A percentile compares a stretch with the other conserved stretches of the same genome.
These are phyloP conservation scores for Andrena minutula DNA, from an alignment of 2,888 invertebrate species.

Conservation along the genomic window DNA sequence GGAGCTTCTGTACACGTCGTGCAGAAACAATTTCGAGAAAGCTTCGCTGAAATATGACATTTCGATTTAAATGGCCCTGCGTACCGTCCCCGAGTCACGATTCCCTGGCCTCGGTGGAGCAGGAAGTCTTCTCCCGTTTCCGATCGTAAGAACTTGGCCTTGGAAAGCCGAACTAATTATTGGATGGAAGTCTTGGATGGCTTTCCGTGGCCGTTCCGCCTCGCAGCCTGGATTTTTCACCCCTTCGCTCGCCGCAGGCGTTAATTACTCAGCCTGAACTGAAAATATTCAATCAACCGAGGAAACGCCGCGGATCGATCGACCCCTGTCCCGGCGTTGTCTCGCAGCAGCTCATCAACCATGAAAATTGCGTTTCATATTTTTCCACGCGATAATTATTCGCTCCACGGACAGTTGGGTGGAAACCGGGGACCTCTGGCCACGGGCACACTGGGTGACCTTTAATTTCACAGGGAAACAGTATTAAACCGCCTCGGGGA, in stretches of 20 bases:
- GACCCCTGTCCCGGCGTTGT: conserved; percentile 24
- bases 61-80: conserved; percentile 5
- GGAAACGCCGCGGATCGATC: conserved; percentile 33
- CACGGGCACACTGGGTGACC: neutral
- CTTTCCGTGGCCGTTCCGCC: conserved; percentile 4
- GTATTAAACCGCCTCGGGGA: conserved; percentile 7
- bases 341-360: conserved; percentile 11
- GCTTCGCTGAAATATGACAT: neutral
- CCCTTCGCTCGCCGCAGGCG: conserved; percentile 24
- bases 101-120: neutral
- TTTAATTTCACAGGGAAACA: neutral
- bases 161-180: conserved; percentile 39
- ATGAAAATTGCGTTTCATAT: conserved; percentile 4
- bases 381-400: conserved; percentile 22
- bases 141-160: conserved; percentile 36
- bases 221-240: conserved; percentile 9
- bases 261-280: conserved; percentile 48
- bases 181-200: conserved; percentile 13
- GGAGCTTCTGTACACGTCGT: neutral
- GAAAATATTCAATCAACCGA: conserved; percentile 54
- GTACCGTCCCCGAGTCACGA: neutral
- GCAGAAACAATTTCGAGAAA: conserved; percentile 8
- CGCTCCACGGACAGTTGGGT: neutral
- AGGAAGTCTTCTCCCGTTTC: neutral
- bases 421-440: neutral